Evolutionary conservation across 2,113 vertebrate genomes (phyloP), one percentile per base, ranked within the genome.

Genomic region (Pomatorhinus ruficollis): DNA sequence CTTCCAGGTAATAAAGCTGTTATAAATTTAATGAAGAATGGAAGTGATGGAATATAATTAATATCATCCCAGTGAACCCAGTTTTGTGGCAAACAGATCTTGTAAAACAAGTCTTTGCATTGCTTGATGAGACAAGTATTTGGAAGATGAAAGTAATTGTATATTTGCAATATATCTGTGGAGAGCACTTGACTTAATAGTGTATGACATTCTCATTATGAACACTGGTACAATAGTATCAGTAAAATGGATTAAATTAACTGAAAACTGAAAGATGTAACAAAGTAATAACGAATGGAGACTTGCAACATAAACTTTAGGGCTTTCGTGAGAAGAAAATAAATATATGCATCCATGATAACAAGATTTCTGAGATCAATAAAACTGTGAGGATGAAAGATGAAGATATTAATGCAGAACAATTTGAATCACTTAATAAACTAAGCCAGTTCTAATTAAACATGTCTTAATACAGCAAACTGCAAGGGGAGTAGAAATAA

Each of bases 1-100:
- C 50, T 92, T 92, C 82, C 88, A 95, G 75, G 66, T 92, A 93
- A 90, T 42, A 83, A 86, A 77, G 71, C 83, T 77, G 68, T 66
- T 92, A 86, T 7, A 90, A 95, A 95, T 90, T 80, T 81, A 88
- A 88, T 50, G 64, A 88, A 80, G 45, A 86, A 72, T 68, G 70
- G 54, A 93, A 91, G 35, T n/a, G 81, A 44, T 1, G 1, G 23
- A 80, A 80, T 66, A 77, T 63, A 86, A 93, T 74, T 74, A 66
- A 24, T 80, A 92, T 42, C 42, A 83, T 69, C 42, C 54, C 54
- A 54, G 59, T 54, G 68, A 93, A 83, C 19, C 13, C 59, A 59
- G 37, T 65, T 57, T 30, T 72, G 79, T 65, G n/a, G 63, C 37
- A 91, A 87, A 78, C 4, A 72, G 37, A 25, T 39, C 50, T 60